Evolutionary conservation across 1,140 invertebrate genomes (phyloP).

Genomic region (Temnothorax curvispinosus): DNA sequence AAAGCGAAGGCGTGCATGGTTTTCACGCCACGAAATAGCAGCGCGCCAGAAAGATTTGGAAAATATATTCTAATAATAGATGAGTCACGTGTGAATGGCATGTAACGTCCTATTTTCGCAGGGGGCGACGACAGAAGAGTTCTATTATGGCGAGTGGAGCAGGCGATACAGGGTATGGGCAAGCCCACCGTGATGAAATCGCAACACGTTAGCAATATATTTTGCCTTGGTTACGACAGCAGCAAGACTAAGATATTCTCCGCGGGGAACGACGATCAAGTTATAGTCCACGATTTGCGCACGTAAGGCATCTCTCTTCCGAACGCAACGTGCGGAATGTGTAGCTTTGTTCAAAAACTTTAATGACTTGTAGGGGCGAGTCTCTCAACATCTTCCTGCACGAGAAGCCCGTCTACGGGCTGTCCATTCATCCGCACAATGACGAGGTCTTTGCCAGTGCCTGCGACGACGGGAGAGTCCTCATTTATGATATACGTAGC

Average conservation of each 20-base stretch:
- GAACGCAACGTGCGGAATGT: too few species aligned
- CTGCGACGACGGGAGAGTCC: slow-evolving; percentile 94
- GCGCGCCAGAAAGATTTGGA: neutral
- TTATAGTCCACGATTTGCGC: slow-evolving; percentile 93
- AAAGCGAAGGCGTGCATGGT: too few species aligned
- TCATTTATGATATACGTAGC: slow-evolving; percentile 94
- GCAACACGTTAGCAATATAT: slow-evolving; percentile 96
- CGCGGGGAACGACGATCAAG: slow-evolving; percentile 97
- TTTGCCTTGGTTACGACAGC: slow-evolving; percentile 94
- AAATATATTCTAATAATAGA: slow-evolving; percentile 5
- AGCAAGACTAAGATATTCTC: slow-evolving; percentile 94
- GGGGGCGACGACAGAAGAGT: slow-evolving; percentile 97
- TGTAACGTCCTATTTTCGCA: slow-evolving; percentile 79
- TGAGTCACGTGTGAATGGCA: neutral
- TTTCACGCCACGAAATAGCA: too few species aligned
- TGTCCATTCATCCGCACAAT: slow-evolving; percentile 94
- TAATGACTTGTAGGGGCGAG: slow-evolving; percentile 86
- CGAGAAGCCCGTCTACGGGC: slow-evolving; percentile 95
- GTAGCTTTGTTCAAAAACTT: neutral
- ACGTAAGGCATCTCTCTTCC: slow-evolving; percentile 87
- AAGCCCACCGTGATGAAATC: slow-evolving; percentile 91
- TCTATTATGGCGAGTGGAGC: slow-evolving; percentile 94
- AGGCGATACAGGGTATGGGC: slow-evolving; percentile 89
- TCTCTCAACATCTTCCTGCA: slow-evolving; percentile 92
- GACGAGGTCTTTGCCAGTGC: slow-evolving; percentile 94